Conservation (phyloP, 2,113 vertebrate species). For the Narcine bancroftii region DNA sequence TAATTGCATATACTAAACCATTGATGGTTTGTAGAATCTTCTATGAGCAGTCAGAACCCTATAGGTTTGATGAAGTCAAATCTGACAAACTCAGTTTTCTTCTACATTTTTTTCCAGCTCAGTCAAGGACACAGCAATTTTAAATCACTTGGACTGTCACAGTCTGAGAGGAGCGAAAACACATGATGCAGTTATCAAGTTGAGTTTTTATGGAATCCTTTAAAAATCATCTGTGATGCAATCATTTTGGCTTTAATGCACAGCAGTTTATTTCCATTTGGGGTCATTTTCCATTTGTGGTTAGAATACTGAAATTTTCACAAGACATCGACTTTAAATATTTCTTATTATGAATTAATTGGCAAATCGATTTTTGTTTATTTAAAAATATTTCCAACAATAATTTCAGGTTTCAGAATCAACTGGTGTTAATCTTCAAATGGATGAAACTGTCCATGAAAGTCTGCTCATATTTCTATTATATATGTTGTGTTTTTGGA, state of each 20-base stretch:
- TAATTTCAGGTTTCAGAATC: not conserved
- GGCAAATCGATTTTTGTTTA: not conserved
- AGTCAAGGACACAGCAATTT: slow-evolving; percentile 26
- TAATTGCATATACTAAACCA: not conserved
- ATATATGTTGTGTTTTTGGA: not conserved
- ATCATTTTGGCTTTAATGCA: slow-evolving; percentile 8
- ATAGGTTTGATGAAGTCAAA: slow-evolving; percentile 27
- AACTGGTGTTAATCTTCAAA: slow-evolving; percentile 11
- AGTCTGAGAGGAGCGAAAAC: not conserved
- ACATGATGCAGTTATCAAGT: slow-evolving; percentile 24
- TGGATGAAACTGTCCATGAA: slow-evolving; percentile 29
- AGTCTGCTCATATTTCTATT: not conserved
- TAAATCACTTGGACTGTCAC: slow-evolving; percentile 34
- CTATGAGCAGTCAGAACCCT: not conserved
- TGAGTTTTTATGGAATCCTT: slow-evolving; percentile 16
- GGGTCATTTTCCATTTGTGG: slow-evolving; percentile 13
- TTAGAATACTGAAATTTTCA: slow-evolving; percentile 10
- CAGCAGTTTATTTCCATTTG: slow-evolving; percentile 7
- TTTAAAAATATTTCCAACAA: not conserved
- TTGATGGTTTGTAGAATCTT: slow-evolving; percentile 12
- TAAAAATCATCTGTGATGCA: slow-evolving; percentile 26
- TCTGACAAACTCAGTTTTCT: slow-evolving; percentile 22
- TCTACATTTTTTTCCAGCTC: slow-evolving; percentile 22
- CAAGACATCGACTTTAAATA: not conserved
- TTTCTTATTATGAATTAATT: not conserved